Percentiles rank a stretch among this genome's conserved stretches.
phyloP scores from a whole-genome alignment of 2,888 invertebrate species.

The Agrotis puta region DNA sequence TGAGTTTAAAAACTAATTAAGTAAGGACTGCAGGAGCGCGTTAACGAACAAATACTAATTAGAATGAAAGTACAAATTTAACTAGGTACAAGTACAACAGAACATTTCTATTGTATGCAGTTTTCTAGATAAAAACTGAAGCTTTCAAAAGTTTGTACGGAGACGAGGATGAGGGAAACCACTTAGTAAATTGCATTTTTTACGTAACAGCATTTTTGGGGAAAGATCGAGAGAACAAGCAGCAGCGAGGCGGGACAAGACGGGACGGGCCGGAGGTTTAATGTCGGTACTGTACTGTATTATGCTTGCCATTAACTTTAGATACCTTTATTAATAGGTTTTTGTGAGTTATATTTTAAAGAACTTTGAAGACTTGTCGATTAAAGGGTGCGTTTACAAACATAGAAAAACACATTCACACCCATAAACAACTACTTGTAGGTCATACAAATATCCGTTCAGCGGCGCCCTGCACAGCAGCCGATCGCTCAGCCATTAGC shows the following conservation, averaged over 20 bases:
- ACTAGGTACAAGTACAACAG: not conserved
- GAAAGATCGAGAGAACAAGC: not conserved
- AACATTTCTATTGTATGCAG: slow-evolving; percentile 4
- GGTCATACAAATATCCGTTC: too few species aligned
- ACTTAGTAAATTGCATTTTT: slow-evolving; percentile 32
- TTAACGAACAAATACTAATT: slow-evolving; percentile 26
- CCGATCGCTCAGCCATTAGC: too few species aligned
- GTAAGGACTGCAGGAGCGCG: not conserved
- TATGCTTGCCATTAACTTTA: too few species aligned
- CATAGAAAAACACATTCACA: too few species aligned
- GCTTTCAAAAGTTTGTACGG: not conserved
- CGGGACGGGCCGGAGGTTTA: too few species aligned
- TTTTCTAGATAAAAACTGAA: not conserved
- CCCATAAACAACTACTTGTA: too few species aligned
- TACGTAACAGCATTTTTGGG: not conserved
- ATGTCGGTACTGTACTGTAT: too few species aligned
- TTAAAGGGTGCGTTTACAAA: too few species aligned
- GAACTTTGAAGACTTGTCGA: too few species aligned
- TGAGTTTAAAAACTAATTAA: slow-evolving; percentile 38
- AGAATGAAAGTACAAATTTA: not conserved
- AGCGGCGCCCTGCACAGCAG: too few species aligned
- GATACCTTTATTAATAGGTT: too few species aligned
- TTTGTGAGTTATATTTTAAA: too few species aligned
- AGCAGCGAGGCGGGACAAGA: not conserved
- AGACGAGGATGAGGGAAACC: not conserved